Evolutionary conservation across 2,797 vertebrate species (phyloP).

Genomic region (Champsocephalus gunnari): DNA sequence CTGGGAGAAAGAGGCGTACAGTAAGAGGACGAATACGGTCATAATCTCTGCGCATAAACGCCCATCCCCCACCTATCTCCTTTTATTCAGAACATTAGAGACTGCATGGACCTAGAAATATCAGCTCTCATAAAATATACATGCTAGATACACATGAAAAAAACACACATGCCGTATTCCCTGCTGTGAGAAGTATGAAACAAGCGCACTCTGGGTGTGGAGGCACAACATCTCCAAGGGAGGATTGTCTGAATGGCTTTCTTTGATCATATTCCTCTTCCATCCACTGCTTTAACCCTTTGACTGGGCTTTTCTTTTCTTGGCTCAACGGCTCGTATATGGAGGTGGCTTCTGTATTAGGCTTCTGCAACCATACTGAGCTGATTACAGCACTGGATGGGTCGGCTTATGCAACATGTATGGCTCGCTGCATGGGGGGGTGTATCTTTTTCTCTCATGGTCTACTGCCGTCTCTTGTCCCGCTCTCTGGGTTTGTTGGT

Average conservation of each 20-base stretch:
- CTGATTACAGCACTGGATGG: slow-evolving; percentile 72
- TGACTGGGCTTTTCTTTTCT: slow-evolving; percentile 27
- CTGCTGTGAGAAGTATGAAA: slow-evolving; percentile 27
- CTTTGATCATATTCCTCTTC: slow-evolving; percentile 45
- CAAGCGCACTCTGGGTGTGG: slow-evolving; percentile 9
- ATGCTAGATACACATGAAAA: slow-evolving; percentile 25
- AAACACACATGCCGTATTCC: slow-evolving; percentile 10
- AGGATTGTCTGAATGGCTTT: slow-evolving; percentile 29
- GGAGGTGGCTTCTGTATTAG: slow-evolving; percentile 45
- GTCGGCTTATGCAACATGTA: slow-evolving; percentile 79
- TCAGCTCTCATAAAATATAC: slow-evolving; percentile 62
- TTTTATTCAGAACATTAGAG: slow-evolving; percentile 32
- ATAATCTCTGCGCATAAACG: slow-evolving; percentile 24
- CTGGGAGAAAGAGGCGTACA: not conserved
- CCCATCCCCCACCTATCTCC: slow-evolving; percentile 5
- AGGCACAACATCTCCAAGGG: slow-evolving; percentile 28
- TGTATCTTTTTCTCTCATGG: slow-evolving; percentile 33
- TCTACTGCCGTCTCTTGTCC: slow-evolving; percentile 34
- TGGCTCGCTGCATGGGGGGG: slow-evolving; percentile 61
- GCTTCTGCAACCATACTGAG: slow-evolving; percentile 49
- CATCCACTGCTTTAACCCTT: slow-evolving; percentile 27
- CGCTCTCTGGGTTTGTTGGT: slow-evolving; percentile 29
- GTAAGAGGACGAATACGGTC: slow-evolving; percentile 21
- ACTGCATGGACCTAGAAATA: slow-evolving; percentile 39
- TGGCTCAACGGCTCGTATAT: slow-evolving; percentile 26